A percentile compares a stretch with the other conserved stretches of the same genome.
Evolutionary conservation across 2,797 vertebrate genomes (phyloP).

Genomic region (Acipenser ruthenus): DNA sequence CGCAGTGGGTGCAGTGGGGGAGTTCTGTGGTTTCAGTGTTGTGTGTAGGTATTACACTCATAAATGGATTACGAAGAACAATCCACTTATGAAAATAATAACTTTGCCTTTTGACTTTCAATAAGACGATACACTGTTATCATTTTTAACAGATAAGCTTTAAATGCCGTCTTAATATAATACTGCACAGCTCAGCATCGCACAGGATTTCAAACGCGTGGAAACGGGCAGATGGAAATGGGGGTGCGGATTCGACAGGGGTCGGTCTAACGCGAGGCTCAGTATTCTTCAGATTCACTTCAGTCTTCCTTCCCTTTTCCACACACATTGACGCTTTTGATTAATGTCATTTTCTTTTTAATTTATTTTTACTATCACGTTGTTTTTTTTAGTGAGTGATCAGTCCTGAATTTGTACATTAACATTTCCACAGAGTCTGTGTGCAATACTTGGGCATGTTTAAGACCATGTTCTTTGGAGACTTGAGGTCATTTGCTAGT

Average conservation of each 20-base stretch:
- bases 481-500: slow-evolving; percentile 18
- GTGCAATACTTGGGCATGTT: slow-evolving; percentile 17
- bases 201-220: no score
- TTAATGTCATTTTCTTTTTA: not conserved
- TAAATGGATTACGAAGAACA: no score
- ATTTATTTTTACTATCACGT: not conserved
- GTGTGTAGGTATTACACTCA: no score
- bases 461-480: slow-evolving; percentile 17
- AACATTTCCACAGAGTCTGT: slow-evolving; percentile 22
- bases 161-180: no score
- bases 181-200: no score
- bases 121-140: no score
- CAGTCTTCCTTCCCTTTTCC: slow-evolving; percentile 38
- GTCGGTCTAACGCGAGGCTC: slow-evolving; percentile 14
- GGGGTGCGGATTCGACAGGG: not conserved
- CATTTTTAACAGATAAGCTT: no score
- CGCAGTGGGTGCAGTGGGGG: no score
- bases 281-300: slow-evolving; percentile 29
- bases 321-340: slow-evolving; percentile 32
- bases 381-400: slow-evolving; percentile 17
- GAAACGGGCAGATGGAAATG: no score
- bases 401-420: slow-evolving; percentile 5
- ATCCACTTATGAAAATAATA: no score
- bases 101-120: no score
- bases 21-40: no score